Evolutionary conservation across 92 coral and sea anemone genomes (phyloP).

Genomic region (Porites evermanni): DNA sequence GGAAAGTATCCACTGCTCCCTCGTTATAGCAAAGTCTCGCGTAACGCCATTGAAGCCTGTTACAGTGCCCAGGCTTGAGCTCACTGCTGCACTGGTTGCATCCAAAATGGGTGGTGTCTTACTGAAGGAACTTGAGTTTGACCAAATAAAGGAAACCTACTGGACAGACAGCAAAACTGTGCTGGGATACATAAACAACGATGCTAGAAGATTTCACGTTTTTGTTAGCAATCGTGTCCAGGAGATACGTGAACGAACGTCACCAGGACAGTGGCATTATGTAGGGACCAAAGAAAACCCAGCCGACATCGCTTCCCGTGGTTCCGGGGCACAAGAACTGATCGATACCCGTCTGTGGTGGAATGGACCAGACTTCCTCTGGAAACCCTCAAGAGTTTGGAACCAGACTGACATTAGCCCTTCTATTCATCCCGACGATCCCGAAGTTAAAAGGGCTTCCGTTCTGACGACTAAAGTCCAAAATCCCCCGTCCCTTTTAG

Average conservation of each 20-base stretch:
- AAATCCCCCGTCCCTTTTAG: conserved; percentile 15
- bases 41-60: not conserved
- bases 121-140: conserved; percentile 12
- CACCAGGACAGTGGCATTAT: conserved; percentile 52
- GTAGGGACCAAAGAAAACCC: conserved; percentile 50
- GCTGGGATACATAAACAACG: too few relatives aligned
- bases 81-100: conserved; percentile 13
- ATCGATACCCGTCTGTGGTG: too few relatives aligned
- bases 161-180: not conserved
- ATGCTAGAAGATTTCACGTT: too few relatives aligned
- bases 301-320: conserved; percentile 60
- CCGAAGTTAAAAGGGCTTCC: conserved; percentile 21
- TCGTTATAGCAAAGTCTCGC: conserved; percentile 5
- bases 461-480: not conserved
- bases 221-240: too few relatives aligned
- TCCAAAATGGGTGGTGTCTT: conserved; percentile 9
- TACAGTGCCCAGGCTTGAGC: conserved; percentile 12
- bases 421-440: conserved; percentile 21
- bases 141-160: conserved; percentile 11
- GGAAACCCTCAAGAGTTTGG: not conserved
- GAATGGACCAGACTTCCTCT: too few relatives aligned
- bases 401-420: not conserved
- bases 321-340: not conserved
- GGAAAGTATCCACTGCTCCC: not conserved
- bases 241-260: conserved; percentile 41